Evolutionary conservation across 2,888 invertebrate species (phyloP).

Genomic region (Lepidonotus clava): DNA sequence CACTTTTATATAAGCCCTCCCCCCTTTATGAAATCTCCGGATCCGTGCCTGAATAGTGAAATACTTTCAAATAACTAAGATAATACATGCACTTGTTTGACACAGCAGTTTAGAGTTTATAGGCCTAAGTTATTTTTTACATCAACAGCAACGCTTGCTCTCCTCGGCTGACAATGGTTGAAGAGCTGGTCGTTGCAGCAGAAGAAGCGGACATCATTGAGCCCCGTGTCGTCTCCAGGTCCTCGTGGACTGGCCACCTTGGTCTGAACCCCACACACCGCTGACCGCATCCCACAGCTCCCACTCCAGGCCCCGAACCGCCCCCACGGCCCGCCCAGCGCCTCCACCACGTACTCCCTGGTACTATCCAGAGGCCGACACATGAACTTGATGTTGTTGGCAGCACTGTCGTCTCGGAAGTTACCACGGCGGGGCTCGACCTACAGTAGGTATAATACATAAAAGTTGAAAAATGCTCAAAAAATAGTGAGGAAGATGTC

Average conservation of each 20-base stretch:
- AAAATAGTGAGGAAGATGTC: too few species aligned
- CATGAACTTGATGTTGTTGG: conserved; percentile 49
- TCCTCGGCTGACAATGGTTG: not conserved
- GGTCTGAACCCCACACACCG: conserved; percentile 51
- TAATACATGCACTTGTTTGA: too few species aligned
- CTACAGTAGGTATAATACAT: not conserved
- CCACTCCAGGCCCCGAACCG: conserved; percentile 28
- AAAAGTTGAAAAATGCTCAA: not conserved
- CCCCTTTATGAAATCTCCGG: too few species aligned
- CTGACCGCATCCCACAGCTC: conserved; percentile 31
- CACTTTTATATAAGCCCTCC: too few species aligned
- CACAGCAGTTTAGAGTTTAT: too few species aligned
- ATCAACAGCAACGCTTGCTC: too few species aligned
- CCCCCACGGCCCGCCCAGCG: conserved; percentile 47
- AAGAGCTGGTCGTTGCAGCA: conserved; percentile 51
- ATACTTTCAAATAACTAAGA: too few species aligned
- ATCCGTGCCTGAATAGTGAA: too few species aligned
- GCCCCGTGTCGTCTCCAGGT: conserved; percentile 41
- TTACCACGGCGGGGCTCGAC: conserved; percentile 32
- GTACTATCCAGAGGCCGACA: not conserved
- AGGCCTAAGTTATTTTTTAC: too few species aligned
- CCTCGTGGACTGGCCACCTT: conserved; percentile 29
- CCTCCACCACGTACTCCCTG: conserved; percentile 10
- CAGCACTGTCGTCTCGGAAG: conserved; percentile 47
- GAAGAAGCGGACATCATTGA: conserved; percentile 50